Evolutionary conservation across 2,113 vertebrate species (phyloP).

Genomic region (Gasterosteus aculeatus): DNA sequence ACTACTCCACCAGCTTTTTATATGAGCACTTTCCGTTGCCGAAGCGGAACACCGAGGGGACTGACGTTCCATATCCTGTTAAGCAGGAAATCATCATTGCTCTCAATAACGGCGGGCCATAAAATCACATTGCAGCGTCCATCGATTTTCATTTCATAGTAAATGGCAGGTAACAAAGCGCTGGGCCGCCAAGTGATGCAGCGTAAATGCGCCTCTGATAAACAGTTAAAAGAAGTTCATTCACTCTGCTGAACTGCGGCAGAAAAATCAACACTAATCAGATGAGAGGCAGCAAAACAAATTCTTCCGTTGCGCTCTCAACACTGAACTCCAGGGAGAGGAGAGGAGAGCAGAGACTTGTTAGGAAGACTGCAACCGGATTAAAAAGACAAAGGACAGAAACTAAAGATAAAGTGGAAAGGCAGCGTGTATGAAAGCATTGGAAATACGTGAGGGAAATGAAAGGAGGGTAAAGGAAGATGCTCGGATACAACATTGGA

Average conservation of each 20-base stretch:
- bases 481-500: not conserved
- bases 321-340: constrained; percentile 53
- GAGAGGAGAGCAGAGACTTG: constrained; percentile 1
- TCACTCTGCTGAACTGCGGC: constrained; percentile 83
- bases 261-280: constrained; percentile 93
- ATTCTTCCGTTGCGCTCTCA: constrained; percentile 82
- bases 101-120: constrained; percentile 69
- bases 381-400: constrained; percentile 6
- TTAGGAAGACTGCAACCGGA: not conserved
- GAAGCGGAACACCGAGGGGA: constrained; percentile 42
- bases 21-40: constrained; percentile 10
- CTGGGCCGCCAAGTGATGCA: constrained; percentile 66
- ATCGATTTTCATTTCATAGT: constrained; percentile 86
- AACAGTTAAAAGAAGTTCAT: constrained; percentile 86
- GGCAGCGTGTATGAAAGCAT: not conserved
- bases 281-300: constrained; percentile 89
- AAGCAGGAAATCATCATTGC: constrained; percentile 66
- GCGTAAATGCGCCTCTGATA: constrained; percentile 82
- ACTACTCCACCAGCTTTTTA: constrained; percentile 8
- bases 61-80: constrained; percentile 74
- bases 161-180: constrained; percentile 85
- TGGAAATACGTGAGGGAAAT: not conserved
- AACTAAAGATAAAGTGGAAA: not conserved
- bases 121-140: constrained; percentile 76
- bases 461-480: not conserved